A percentile compares a stretch with the other conserved stretches of the same genome.
phyloP scores from a whole-genome alignment of 2,797 vertebrate genomes.

The Psittacula derbiana region DNA sequence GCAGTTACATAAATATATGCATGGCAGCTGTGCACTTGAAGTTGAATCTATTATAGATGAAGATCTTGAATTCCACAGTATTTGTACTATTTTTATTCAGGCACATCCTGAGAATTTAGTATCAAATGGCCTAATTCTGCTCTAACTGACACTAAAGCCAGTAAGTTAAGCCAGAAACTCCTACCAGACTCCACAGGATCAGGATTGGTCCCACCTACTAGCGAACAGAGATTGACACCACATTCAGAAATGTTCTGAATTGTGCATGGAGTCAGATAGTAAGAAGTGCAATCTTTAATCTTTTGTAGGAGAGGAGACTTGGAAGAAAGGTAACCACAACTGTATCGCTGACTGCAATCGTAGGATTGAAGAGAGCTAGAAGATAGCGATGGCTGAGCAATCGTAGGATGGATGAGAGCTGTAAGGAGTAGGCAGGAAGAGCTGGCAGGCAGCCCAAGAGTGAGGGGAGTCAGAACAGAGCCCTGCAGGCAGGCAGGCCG shows the following conservation, averaged over 20 bases:
- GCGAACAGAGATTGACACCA: not conserved
- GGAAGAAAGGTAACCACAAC: not conserved
- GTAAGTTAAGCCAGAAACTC: conserved; percentile 1
- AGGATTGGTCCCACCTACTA: not conserved
- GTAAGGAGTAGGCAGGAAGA: not conserved
- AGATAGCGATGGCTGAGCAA: not conserved
- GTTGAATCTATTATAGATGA: conserved; percentile 49
- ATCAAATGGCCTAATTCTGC: conserved; percentile 28
- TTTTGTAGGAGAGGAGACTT: not conserved
- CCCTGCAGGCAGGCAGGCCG: not conserved
- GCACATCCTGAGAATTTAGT: conserved; percentile 43
- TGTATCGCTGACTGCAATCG: accelerated
- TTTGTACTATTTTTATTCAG: conserved; percentile 62
- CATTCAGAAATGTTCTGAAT: not conserved
- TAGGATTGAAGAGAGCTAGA: not conserved
- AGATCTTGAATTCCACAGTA: conserved; percentile 35
- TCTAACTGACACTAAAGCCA: not conserved
- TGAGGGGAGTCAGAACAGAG: not conserved
- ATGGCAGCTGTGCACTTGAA: conserved; percentile 53
- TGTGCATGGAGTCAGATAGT: not conserved
- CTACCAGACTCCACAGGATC: not conserved
- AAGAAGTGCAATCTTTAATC: not conserved
- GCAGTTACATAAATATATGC: conserved; percentile 52
- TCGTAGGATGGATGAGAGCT: not conserved
- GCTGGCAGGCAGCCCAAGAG: not conserved